A percentile compares a stretch with the other conserved stretches of the same genome.
Conservation (phyloP, 2,797 vertebrate species). For the Cephalopachus bancanus region DNA sequence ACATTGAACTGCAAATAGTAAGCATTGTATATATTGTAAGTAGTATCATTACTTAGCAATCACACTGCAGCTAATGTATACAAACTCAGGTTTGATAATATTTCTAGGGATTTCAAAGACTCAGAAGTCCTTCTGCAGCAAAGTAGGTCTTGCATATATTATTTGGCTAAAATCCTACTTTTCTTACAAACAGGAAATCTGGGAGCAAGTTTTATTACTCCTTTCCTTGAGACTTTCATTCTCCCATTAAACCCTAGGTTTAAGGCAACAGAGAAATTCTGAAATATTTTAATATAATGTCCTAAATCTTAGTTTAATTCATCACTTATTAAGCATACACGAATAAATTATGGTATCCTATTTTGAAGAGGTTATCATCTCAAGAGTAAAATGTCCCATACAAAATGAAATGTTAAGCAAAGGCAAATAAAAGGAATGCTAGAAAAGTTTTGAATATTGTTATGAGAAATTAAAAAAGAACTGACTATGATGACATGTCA, state of each 20-base stretch:
- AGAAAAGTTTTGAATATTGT: neutral
- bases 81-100: neutral
- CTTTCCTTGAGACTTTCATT: neutral
- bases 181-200: neutral
- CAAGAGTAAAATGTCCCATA: neutral
- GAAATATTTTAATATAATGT: constrained; percentile 31
- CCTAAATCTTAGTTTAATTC: neutral
- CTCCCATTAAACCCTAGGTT: neutral
- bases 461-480: neutral
- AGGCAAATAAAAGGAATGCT: neutral
- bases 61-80: neutral
- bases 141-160: neutral
- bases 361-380: neutral
- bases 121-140: neutral
- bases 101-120: neutral
- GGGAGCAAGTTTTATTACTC: neutral
- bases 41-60: neutral
- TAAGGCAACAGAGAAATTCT: neutral
- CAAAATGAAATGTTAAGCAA: constrained; percentile 21
- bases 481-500: neutral
- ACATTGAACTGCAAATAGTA: neutral
- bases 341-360: neutral
- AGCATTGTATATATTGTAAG: neutral
- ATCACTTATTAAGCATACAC: neutral
- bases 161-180: neutral